These are phyloP conservation scores for Acronicta aceris DNA, from an alignment of 2,888 invertebrate species.

Conservation along the genomic window DNA sequence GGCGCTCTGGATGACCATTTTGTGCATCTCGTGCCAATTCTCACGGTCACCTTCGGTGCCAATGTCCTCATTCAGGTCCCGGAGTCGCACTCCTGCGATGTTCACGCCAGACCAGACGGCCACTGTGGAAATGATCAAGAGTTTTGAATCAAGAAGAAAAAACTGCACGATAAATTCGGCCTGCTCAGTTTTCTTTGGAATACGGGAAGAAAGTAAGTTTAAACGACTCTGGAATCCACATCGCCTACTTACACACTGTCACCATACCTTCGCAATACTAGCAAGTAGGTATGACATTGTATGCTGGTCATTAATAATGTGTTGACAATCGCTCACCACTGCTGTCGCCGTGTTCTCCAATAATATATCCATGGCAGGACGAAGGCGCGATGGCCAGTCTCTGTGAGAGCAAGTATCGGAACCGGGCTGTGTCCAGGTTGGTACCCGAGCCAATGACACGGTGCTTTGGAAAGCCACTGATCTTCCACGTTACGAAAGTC, in stretches of 20 bases:
- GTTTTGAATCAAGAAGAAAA: no score
- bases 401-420: constrained; percentile 96
- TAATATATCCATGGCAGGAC: constrained; percentile 97
- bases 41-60: constrained; percentile 93
- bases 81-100: constrained; percentile 95
- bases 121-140: constrained; percentile 85
- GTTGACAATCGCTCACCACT: constrained; percentile 88
- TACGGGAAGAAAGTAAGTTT: no score
- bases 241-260: no score
- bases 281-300: no score
- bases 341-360: constrained; percentile 98
- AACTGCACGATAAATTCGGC: no score
- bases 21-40: constrained; percentile 94
- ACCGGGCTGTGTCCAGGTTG: constrained; percentile 97
- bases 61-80: constrained; percentile 93
- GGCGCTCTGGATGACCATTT: constrained; percentile 94
- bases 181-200: no score
- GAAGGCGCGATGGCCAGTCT: constrained; percentile 94
- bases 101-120: constrained; percentile 98
- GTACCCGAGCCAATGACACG: constrained; percentile 97
- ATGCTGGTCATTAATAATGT: no score
- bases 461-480: constrained; percentile 96
- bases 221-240: no score
- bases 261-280: no score
- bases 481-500: constrained; percentile 98